Evolutionary conservation across 2,888 invertebrate genomes (phyloP).

Genomic region (Allacma fusca): DNA sequence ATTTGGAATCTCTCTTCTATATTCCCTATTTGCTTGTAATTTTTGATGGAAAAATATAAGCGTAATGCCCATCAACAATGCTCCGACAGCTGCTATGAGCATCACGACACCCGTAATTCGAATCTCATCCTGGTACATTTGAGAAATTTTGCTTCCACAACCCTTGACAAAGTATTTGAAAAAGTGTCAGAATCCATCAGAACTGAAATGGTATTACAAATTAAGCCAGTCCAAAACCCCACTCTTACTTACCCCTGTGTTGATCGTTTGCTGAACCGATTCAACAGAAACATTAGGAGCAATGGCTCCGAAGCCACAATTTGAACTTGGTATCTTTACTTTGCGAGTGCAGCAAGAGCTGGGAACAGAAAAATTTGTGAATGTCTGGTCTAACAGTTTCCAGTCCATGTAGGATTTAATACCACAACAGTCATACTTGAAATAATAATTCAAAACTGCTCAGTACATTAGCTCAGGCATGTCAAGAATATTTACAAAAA

Average conservation of each 20-base stretch:
- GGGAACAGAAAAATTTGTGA: constrained; percentile 27
- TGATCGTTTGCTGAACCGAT: not conserved
- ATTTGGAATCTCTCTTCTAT: not conserved
- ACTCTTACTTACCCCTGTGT: constrained; percentile 19
- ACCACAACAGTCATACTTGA: constrained; percentile 41
- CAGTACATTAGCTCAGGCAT: too few relatives aligned
- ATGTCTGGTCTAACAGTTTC: not conserved
- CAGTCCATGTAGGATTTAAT: constrained; percentile 36
- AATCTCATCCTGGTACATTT: constrained; percentile 26
- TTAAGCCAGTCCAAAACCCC: not conserved
- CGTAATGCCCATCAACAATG: not conserved
- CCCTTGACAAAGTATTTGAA: constrained; percentile 31
- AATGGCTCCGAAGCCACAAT: constrained; percentile 19
- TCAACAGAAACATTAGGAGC: constrained; percentile 21
- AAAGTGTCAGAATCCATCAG: too few relatives aligned
- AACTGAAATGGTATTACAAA: not conserved
- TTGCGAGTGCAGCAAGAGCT: constrained; percentile 31
- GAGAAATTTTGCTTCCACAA: constrained; percentile 29
- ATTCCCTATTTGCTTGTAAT: not conserved
- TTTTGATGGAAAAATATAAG: constrained; percentile 29
- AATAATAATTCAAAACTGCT: not conserved
- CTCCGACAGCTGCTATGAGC: constrained; percentile 19
- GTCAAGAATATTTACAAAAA: too few relatives aligned
- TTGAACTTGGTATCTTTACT: not conserved
- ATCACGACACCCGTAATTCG: constrained; percentile 14